Base-by-base conservation (phyloP, 2,797 vertebrate species). In the Chrosomus eos region DNA sequence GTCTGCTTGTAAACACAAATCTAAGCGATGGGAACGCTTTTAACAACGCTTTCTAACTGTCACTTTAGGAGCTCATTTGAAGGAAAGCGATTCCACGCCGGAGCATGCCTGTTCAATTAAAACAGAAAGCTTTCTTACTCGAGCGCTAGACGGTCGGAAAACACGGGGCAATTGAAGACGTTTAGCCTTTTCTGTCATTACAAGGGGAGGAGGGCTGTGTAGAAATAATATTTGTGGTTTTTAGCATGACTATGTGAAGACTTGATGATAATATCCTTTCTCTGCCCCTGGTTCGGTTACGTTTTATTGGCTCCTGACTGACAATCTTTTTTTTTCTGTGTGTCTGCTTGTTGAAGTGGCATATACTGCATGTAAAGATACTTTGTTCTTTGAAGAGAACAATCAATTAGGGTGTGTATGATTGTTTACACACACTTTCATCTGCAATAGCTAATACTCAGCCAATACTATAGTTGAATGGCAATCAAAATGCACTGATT, bases 141-240 rank as follows among this genome's bases (percentile, higher is more conserved):
- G 87, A 91, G 87, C 87, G 76, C 82, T 81, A 86, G 90, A 89
- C 87, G 75, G 85, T 90, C 86, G 88, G 87, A 88, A 94, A 92
- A 92, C 88, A 68, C 48, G 31, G 76, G 36, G 26, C 85, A 78
- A 83, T 89, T 90, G 91, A 92, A 93, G 84, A 91, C 90, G 91
- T 93, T 90, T 87, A 86, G 90, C 90, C 88, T 88, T 90, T 88
- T 86, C 89, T 92, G 91, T 92, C 93, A 91, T 91, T 80, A 82
- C 11, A 74, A 90, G 88, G 79, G 83, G 79, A 84, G 81, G 89
- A 87, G 77, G 81, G 78, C 78, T 85, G 84, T 58, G 89, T 67
- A 93, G 92, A 87, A 95, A 94, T 94, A 95, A 94, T 94, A 94
- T 95, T 93, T 94, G 92, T 66, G 91, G 89, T 92, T 93, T 94